Conservation (phyloP, 2,797 vertebrate species). For the Dicrostonyx torquatus region DNA sequence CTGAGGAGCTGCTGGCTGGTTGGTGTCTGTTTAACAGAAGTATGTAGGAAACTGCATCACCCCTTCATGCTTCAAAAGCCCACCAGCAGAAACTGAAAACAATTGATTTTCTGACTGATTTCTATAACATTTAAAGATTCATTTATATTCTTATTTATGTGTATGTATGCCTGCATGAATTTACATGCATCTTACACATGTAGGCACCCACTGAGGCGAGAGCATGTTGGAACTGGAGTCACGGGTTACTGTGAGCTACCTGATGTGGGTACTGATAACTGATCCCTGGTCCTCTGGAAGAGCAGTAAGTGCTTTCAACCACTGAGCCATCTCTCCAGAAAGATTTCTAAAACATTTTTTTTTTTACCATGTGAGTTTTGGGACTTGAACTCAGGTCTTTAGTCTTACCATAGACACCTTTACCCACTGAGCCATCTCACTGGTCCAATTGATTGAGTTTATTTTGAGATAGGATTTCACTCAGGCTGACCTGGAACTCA, state of each 20-base stretch:
- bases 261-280: neutral
- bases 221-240: neutral
- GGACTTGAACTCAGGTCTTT: neutral
- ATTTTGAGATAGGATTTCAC: neutral
- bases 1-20: neutral
- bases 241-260: neutral
- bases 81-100: neutral
- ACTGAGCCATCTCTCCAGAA: neutral
- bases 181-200: neutral
- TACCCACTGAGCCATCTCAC: neutral
- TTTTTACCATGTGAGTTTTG: neutral
- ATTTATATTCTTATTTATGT: neutral
- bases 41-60: neutral
- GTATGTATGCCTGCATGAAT: neutral
- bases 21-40: slow-evolving; percentile 36
- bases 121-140: neutral
- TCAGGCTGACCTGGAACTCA: neutral
- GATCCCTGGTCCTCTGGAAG: neutral
- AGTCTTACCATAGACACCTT: neutral
- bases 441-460: neutral
- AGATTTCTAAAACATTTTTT: neutral
- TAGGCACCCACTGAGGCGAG: neutral
- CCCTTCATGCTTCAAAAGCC: neutral
- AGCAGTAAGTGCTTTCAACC: no score
- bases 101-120: neutral